Conservation (phyloP, 92 coral and sea anemone species). For the Isaurus tuberculatus region DNA sequence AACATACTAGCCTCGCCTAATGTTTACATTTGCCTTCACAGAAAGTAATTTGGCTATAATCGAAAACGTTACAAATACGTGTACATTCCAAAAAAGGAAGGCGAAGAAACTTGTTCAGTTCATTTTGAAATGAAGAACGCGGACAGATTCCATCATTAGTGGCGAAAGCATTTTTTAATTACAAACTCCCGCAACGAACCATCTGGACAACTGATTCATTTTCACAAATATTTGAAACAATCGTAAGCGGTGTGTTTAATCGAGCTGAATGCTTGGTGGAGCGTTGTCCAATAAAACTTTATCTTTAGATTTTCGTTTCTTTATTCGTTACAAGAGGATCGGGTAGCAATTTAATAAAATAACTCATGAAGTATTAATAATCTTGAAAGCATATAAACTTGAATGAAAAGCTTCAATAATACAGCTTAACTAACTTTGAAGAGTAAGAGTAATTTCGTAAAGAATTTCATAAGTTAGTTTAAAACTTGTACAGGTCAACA, state of each 20-base stretch:
- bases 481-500: background rate
- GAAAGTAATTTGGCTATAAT: constrained; percentile 29
- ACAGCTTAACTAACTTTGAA: background rate
- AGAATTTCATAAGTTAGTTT: background rate
- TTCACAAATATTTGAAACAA: background rate
- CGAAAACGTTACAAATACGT: background rate
- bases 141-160: background rate
- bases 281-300: background rate
- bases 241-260: background rate
- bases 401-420: background rate
- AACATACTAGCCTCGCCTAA: constrained; percentile 15
- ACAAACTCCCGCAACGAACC: background rate
- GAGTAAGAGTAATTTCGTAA: background rate
- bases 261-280: background rate
- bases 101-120: background rate
- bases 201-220: background rate
- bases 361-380: background rate
- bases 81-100: background rate
- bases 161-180: background rate
- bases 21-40: constrained; percentile 15
- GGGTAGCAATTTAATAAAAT: background rate
- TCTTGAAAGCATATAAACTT: background rate
- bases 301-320: background rate
- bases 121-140: background rate
- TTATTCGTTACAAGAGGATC: background rate